These are phyloP conservation scores for Parelbella ahira DNA, from an alignment of 2,888 invertebrate species.

Conservation along the genomic window DNA sequence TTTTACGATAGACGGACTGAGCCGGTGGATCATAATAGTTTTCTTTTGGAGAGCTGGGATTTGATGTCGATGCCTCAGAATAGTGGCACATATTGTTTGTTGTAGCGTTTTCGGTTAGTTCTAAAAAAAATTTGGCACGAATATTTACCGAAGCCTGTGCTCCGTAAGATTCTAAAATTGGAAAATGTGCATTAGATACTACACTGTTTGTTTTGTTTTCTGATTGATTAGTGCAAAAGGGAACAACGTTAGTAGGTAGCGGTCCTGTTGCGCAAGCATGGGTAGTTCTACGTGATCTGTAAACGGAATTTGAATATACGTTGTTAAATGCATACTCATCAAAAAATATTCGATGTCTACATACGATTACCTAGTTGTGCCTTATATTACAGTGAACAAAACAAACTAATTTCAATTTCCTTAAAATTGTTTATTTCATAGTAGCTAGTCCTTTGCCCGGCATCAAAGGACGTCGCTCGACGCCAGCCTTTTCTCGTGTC, in stretches of 20 bases:
- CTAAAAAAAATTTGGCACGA: not conserved
- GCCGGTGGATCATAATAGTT: no score
- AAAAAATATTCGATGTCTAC: no score
- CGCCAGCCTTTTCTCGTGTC: conserved; percentile 44
- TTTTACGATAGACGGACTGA: no score
- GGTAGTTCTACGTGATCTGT: conserved; percentile 26
- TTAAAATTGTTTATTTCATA: conserved; percentile 36
- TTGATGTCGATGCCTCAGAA: no score
- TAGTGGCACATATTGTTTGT: not conserved
- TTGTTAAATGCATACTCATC: not conserved
- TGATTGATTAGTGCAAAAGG: conserved; percentile 29
- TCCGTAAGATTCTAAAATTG: no score
- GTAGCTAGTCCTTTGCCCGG: conserved; percentile 43
- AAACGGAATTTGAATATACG: conserved; percentile 22
- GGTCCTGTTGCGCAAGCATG: conserved; percentile 15
- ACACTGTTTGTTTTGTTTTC: conserved; percentile 13
- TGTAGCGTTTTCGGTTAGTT: not conserved
- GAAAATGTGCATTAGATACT: no score
- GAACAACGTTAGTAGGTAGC: conserved; percentile 27
- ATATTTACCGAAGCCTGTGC: not conserved
- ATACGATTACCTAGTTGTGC: no score
- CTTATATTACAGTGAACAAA: no score
- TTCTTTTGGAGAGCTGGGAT: no score
- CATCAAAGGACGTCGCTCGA: conserved; percentile 48
- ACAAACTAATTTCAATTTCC: conserved; percentile 3